Evolutionary conservation across 2,113 vertebrate species (phyloP).

Genomic region (Trochalopteron elliotii): DNA sequence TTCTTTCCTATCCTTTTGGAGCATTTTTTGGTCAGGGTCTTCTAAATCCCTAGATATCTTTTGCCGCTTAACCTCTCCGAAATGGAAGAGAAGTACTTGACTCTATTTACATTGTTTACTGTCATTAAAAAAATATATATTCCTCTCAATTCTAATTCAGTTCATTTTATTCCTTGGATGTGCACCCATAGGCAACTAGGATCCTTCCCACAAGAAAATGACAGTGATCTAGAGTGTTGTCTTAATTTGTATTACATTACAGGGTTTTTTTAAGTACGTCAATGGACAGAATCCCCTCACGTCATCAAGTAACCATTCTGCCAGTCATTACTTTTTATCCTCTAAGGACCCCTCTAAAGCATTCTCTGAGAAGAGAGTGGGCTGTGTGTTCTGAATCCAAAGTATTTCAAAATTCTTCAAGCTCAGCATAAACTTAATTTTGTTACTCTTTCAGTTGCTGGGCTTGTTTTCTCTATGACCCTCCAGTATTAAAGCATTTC

Average conservation of each 20-base stretch:
- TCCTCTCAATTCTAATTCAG: not conserved
- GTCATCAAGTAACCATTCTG: not conserved
- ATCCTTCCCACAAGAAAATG: not conserved
- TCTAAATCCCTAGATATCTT: not conserved
- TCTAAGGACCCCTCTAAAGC: not conserved
- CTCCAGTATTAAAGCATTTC: not conserved
- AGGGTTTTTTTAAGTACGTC: not conserved
- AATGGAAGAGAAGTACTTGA: not conserved
- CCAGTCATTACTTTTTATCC: not conserved
- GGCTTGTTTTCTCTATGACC: not conserved
- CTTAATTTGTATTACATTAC: not conserved
- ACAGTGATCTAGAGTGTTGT: not conserved
- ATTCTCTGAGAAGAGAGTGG: not conserved
- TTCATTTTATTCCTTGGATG: not conserved
- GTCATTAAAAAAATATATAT: not conserved
- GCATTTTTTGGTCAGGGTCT: not conserved
- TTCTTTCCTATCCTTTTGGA: not conserved
- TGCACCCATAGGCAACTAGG: not conserved
- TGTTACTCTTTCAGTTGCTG: not conserved
- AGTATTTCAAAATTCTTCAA: not conserved
- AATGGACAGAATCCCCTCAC: not conserved
- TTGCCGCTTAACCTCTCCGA: not conserved
- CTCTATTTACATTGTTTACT: not conserved
- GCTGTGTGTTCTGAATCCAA: not conserved
- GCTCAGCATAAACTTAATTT: not conserved